These are phyloP conservation scores for Prorops nasuta DNA, from an alignment of 1,140 invertebrate genomes.

Conservation along the genomic window DNA sequence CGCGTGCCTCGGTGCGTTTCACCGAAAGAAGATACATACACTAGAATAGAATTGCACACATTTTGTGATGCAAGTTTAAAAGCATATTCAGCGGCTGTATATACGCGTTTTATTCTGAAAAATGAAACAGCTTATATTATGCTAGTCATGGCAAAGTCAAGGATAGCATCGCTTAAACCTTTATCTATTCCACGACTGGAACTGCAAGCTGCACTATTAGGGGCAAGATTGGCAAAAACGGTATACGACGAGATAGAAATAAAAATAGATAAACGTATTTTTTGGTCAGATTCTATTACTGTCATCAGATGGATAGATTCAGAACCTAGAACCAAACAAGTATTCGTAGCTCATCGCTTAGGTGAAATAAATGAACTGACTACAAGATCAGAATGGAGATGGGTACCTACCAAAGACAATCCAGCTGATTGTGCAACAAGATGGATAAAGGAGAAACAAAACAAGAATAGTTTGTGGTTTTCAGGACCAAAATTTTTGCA, in stretches of 20 bases:
- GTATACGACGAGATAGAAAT: conserved; percentile 26
- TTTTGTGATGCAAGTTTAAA: conserved; percentile 28
- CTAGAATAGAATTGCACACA: conserved; percentile 5
- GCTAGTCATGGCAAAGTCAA: conserved; percentile 19
- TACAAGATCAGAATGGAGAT: conserved; percentile 20
- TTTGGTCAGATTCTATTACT: conserved; percentile 40
- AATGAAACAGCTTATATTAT: not conserved
- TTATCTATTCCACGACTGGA: conserved; percentile 40
- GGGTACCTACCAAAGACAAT: conserved; percentile 30
- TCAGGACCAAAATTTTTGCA: conserved; percentile 21
- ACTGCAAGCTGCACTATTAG: conserved; percentile 40
- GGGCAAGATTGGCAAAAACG: conserved; percentile 22
- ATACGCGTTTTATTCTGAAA: conserved; percentile 12
- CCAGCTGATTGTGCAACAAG: conserved; percentile 28
- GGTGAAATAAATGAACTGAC: conserved; percentile 37
- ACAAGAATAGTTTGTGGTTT: conserved; percentile 15
- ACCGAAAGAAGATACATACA: not conserved
- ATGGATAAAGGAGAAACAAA: not conserved
- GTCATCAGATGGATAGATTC: conserved; percentile 36
- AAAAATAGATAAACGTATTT: conserved; percentile 7
- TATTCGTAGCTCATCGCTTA: conserved; percentile 46
- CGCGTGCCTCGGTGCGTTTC: conserved; percentile 7
- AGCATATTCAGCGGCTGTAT: conserved; percentile 33
- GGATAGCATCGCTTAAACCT: conserved; percentile 34
- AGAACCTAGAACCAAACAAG: conserved; percentile 30